Base-by-base conservation (phyloP, 2,797 vertebrate genomes). In the Cygnus olor region DNA sequence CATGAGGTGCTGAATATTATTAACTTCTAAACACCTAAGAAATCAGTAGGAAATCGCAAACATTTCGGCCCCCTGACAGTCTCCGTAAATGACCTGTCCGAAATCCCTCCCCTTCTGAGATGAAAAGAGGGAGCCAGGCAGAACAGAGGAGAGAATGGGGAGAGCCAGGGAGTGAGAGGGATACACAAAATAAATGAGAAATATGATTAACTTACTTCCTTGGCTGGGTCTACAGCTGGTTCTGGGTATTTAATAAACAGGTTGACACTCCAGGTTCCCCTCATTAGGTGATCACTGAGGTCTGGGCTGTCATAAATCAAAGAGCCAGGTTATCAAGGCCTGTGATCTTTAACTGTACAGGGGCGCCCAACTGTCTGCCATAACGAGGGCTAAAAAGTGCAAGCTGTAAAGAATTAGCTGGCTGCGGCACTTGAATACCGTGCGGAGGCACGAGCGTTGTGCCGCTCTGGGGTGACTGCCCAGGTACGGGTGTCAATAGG, bases 161-260 rank as follows among this genome's bases (percentile, higher is more conserved):
- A 95, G 92, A 92, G 94, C 88, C 34, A 10, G 81, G 19, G 92
- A 94, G 34, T 4, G 7, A 68, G 76, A 76, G 70, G 82, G 90
- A 93, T 85, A 92, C 76, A 38, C 92, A 95, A 92, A 97, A 97
- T 96, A 97, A 98, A 98, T 98, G 97, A 98, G 97, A 98, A 98
- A 98, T 97, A 97, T 98, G 98, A 98, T 98, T 98, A 98, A 97
- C 96, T 96, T 97, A 95, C 95, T 97, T 80, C 96, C 97, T 97
- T 51, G 49, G 94, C 96, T 93, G 61, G 4, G 91, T 94, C 98
- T 98, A 98, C 98, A 99, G 98, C 98, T 99, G 99, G 98, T 99
- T 99, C 98, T 98, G 98, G 98, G 98, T 98, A 99, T 99, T 99
- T 99, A 99, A 99, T 99, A 99, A 99, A 99, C 98, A 99, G 98